Evolutionary conservation across 1,140 invertebrate genomes (phyloP), one percentile per base, ranked within the genome.

Genomic region (Drosophila ananassae): DNA sequence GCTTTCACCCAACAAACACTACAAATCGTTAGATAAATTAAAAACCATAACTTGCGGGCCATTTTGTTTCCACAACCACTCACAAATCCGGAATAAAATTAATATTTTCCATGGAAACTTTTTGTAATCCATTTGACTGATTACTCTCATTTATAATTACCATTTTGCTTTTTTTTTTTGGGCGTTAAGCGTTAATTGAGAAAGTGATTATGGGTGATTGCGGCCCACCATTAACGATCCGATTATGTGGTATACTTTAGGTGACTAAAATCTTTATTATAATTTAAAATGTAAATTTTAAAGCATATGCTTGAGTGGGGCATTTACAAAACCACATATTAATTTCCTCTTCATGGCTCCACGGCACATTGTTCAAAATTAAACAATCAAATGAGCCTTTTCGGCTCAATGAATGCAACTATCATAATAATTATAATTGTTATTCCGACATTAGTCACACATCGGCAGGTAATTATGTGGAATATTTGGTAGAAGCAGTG

Each of bases 111-210:
- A 32, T 47, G 62, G 2, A 48, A 44, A 44, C 46, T 32, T 21
- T 9, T 13, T 25, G 24, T 59, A 72, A 73, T 52, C 48, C 50
- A 34, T 50, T 55, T 62, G 68, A 62, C 68, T 73, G 62, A 73
- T 73, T 73, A 55, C 51, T 62, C 44, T 50, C 30, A 37, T 73
- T 55, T 63, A 48, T 73, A 62, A 62, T 73, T 30, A 39, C 21
- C 13, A 30, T 21, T 21, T 62, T 21, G 4, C 2, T 37, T 24
- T 51, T 44, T 67, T 48, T 55, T 28, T 4, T 17, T 21, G 4
- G 32, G 7, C 12, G 1, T 3, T 32, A 44, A 53, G 68, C 68
- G 57, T 73, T 73, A 73, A 73, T 73, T 73, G 68, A 50, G 50
- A 54, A 73, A 55, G 58, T 34, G 25, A 73, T 73, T 73, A 73